Base-by-base conservation (phyloP, 1,140 invertebrate genomes). In the Bicyclus anynana region DNA sequence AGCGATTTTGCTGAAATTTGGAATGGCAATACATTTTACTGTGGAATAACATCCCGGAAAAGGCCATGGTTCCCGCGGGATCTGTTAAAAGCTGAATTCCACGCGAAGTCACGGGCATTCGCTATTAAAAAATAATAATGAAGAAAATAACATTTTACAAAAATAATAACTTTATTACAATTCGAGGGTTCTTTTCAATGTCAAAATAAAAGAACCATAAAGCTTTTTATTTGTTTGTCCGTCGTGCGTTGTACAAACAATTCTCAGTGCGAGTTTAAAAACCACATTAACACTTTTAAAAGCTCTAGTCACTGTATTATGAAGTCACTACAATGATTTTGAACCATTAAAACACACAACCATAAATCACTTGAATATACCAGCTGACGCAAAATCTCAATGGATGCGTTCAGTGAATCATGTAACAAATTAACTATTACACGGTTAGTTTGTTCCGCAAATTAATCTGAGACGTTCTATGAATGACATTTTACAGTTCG, bases 391-490 rank as follows among this genome's bases (percentile, higher is more conserved):
- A 29, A 26, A 52, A 72, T 65, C 53, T 67, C 51, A 60, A 56
- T 59, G 60, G 61, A 56, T 61, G 38, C 53, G 44, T 57, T 54
- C 53, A 52, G 37, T 74, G 72, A 74, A 59, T 74, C 69, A 74
- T 68, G 54, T 66, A 48, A 59, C 44, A 63, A 65, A 67, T 72
- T 66, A 65, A 67, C 69, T 66, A 70, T 67, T 75, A 66, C 69
- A 75, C 57, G 67, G 60, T 55, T 64, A 44, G 56, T 75, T 70
- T 48, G 67, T 63, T 69, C 59, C 51, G 61, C 60, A 67, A 65
- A 72, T 75, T 72, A 72, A 75, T 75, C 66, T 63, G 67, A 69
- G 58, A 55, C 53, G 37, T 59, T 65, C 61, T 68, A 72, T 69
- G 64, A 72, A 63, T 52, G 64, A 55, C 46, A 58, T 66, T 74